Conservation (phyloP, 2,888 invertebrate genomes). For the Marronus borbonicus region DNA sequence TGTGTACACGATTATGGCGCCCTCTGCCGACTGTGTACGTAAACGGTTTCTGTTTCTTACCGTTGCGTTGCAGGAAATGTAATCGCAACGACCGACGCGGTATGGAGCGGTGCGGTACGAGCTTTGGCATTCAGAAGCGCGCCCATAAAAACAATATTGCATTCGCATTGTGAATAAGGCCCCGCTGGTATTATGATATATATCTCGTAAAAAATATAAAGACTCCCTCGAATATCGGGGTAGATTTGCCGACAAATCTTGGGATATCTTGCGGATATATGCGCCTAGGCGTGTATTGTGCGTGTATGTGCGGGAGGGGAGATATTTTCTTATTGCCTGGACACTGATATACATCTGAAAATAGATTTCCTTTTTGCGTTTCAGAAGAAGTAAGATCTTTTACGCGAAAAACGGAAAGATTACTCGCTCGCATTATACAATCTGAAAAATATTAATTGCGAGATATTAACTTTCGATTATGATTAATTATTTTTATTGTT, state of each 20-base stretch:
- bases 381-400: no score
- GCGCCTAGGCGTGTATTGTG: constrained; percentile 39
- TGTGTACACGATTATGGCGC: constrained; percentile 55
- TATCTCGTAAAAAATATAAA: constrained; percentile 68
- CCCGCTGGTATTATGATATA: constrained; percentile 66
- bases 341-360: constrained; percentile 51
- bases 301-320: constrained; percentile 16
- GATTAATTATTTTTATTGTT: no score
- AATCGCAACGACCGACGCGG: constrained; percentile 53
- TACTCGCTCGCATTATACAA: no score
- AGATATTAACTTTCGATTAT: no score
- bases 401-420: no score
- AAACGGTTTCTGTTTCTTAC: constrained; percentile 52
- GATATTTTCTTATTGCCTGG: constrained; percentile 44
- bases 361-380: constrained; percentile 47
- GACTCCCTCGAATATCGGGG: constrained; percentile 62
- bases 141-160: constrained; percentile 70
- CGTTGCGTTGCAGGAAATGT: constrained; percentile 51
- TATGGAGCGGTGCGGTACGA: constrained; percentile 38
- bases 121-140: constrained; percentile 63
- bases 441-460: no score
- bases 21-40: constrained; percentile 46
- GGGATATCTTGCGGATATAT: constrained; percentile 54
- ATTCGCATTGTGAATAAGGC: constrained; percentile 68
- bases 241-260: constrained; percentile 60